Base-by-base conservation (phyloP, 2,113 vertebrate genomes). In the Apeltes quadracus region DNA sequence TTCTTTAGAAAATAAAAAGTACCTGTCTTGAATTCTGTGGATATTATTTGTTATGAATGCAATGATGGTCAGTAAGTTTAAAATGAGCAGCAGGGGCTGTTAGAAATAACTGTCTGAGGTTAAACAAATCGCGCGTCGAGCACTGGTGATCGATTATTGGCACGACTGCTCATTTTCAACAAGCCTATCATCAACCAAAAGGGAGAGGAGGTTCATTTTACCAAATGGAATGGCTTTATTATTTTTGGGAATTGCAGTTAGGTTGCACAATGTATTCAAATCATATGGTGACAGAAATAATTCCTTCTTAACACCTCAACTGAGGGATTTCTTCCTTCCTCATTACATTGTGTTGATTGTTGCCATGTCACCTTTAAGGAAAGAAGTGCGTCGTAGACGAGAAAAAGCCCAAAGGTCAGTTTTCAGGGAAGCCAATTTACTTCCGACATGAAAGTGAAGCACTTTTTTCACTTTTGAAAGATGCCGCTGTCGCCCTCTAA, bases 391-490 rank as follows among this genome's bases (percentile, higher is more conserved):
- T 12, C 63, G 25, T 6, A 68, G 66, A 75, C 7, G 20, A 76
- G 68, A 76, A 25, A 29, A 53, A 54, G 61, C 57, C n/a, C 1
- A 44, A 78, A 61, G 72, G 66, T 69, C 55, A 56, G 78, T 57
- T 59, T 78, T 83, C 64, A 81, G 72, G 53, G 51, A 53, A 73
- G 79, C 72, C 83, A 83, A 79, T 87, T 88, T 79, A 75, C 64
- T 69, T 51, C 51, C 4, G 53, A 75, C 73, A 82, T 82, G 71
- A 88, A 80, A 82, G 78, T 54, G 51, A 18, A n/a, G 51, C 66
- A 59, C 48, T 46, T 71, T 72, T 39, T 27, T 22, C 51, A 59
- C 16, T 41, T 75, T 73, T 79, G 46, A 78, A 75, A 72, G 63
- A 71, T 55, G 50, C 66, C 3, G 2, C 74, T 61, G 59, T 72